Base-by-base conservation (phyloP, 2,113 vertebrate genomes). In the Neolamprologus brichardi region DNA sequence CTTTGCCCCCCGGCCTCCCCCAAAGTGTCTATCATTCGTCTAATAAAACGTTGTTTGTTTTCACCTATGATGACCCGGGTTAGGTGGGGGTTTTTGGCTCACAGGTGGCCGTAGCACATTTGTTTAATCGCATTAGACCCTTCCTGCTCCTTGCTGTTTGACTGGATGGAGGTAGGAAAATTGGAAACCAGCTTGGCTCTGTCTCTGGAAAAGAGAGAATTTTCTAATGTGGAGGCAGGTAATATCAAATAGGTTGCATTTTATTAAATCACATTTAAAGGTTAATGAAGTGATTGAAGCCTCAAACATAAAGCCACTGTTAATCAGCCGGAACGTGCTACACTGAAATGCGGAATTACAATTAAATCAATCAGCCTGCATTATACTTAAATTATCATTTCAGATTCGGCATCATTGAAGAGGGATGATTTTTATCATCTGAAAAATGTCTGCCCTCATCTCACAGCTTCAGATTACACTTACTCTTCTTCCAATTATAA, bases 1-100 rank as follows among this genome's bases (percentile, higher is more conserved):
- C 93, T 87, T 89, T 88, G 82, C 82, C 67, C 91, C 39, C 52
- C 37, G 2, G 3, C 49, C 46, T 80, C 82, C 67, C 62, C 53
- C 53, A 51, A 89, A 89, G 89, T 89, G 90, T 92, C 93, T 81
- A 93, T 94, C 94, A 89, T 84, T 83, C 90, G 62, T 87, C 82
- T 78, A 91, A 92, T 92, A 92, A 85, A 93, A 84, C 25, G 86
- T 39, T 90, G 90, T 91, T 89, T 91, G 92, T 90, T 93, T 94
- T 92, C 82, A 91, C 91, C 93, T 83, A 20, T 11, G 82, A 70
- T 89, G 91, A 92, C 93, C 91, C 15, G 4, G 37, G 86, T 87
- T 75, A 86, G 75, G 30, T 34, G 52, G 86, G 86, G 52, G 17
- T 30, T 84, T 79, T 64, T 25, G 75, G 79, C 78, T 84, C 56